Evolutionary conservation across 2,113 vertebrate genomes (phyloP), one percentile per base, ranked within the genome.

Genomic region (Ctenomys sociabilis): DNA sequence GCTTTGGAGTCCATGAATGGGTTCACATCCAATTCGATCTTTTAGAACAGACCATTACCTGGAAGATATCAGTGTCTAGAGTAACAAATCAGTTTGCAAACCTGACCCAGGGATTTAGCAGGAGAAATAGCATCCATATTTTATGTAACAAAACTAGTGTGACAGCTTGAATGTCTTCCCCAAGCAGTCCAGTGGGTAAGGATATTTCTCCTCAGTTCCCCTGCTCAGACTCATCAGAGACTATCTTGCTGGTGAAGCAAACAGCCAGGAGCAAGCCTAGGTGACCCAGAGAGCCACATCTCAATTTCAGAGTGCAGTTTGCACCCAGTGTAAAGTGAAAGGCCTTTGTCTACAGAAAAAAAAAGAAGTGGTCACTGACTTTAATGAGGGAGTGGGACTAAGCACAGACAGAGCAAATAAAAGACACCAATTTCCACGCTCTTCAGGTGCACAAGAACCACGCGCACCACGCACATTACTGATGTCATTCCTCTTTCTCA

Each of bases 1-100:
- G n/a, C 57, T 93, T 95, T 30, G 64, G 91, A 66, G 57, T 43
- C 87, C 59, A 40, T 43, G 66, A 90, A 84, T 78, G 49, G 24
- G 14, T 75, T 91, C 85, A 52, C 37, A 81, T 85, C 28, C 59
- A 87, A 82, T 32, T 45, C 11, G 49, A 68, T 86, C 32, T 59
- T 78, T 92, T 19, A 37, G 45, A 21, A 66, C 0, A 75, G 19
- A 80, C 57, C 37, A 17, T 40, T 26, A 66, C 11, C 35, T 16
- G 43, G 52, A 63, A 93, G 72, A 0, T 54, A 63, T 83, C 77
- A 54, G 28, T 3, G 6, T 73, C 68, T 5, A 80, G 12, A 78
- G 78, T 11, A n/a, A 96, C 57, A 37, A n/a, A 52, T 68, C 0
- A 24, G 64, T 73, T 73, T 93, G 24, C 28, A 93, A 68, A 82